Evolutionary conservation across 2,797 vertebrate genomes (phyloP).

Genomic region (Lacerta agilis): DNA sequence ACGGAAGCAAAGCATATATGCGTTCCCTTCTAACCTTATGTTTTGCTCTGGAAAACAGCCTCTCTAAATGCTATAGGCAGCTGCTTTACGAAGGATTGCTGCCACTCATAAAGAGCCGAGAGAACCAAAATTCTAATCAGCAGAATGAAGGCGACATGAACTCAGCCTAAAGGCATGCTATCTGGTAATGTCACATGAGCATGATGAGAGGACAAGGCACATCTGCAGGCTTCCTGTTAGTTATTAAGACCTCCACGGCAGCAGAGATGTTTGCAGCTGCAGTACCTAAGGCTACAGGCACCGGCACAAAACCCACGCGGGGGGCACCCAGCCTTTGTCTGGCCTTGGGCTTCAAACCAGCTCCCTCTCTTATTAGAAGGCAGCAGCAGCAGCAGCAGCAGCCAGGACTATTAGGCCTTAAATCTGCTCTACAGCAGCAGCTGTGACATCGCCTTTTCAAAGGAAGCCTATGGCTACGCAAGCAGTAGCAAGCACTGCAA

Average conservation of each 20-base stretch:
- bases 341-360: conserved; percentile 25
- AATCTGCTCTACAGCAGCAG: neutral
- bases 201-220: neutral
- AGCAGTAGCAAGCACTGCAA: neutral
- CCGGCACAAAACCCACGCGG: neutral
- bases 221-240: conserved; percentile 25
- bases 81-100: neutral
- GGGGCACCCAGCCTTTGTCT: neutral
- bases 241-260: neutral
- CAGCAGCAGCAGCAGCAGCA: neutral
- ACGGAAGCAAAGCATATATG: neutral
- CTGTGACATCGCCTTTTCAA: conserved; percentile 29
- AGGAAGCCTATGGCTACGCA: rapidly evolving
- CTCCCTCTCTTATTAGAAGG: conserved; percentile 22
- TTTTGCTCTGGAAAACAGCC: neutral
- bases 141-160: neutral
- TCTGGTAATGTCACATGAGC: conserved; percentile 6
- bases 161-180: neutral
- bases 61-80: no score
- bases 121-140: neutral
- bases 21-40: neutral
- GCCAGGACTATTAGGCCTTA: neutral
- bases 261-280: conserved; percentile 47
- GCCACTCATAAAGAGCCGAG: neutral
- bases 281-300: conserved; percentile 50